Conservation (phyloP, 2,888 invertebrate genomes). For the Cataglyphis cursor region DNA sequence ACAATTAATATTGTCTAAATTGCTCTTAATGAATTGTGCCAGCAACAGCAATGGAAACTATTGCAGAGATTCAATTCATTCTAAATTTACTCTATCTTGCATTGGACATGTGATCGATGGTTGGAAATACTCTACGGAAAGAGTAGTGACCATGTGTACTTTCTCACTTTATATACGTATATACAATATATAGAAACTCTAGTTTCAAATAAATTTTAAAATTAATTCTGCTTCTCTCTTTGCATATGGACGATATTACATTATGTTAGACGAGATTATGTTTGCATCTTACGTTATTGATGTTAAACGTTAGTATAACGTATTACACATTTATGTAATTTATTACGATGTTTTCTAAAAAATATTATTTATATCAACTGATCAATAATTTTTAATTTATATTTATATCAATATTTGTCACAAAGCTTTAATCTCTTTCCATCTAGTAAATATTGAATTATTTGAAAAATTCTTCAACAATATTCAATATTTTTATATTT, state of each 20-base stretch:
- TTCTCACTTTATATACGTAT: neutral
- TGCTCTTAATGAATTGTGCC: constrained; percentile 64
- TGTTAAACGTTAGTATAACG: neutral
- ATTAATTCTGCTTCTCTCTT: constrained; percentile 13
- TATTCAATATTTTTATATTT: constrained; percentile 3
- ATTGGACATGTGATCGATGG: constrained; percentile 67
- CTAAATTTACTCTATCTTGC: constrained; percentile 66
- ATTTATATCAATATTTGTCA: neutral
- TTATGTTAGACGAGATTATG: neutral
- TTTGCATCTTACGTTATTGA: neutral
- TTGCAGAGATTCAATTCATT: constrained; percentile 60
- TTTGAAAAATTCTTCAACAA: constrained; percentile 19
- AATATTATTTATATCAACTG: neutral
- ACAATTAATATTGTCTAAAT: constrained; percentile 56
- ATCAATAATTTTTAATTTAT: neutral
- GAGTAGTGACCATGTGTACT: constrained; percentile 46
- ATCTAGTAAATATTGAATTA: constrained; percentile 3
- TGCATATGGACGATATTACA: neutral
- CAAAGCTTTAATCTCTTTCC: constrained; percentile 24
- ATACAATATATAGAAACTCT: neutral
- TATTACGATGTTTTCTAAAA: neutral
- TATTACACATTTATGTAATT: neutral
- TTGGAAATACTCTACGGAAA: constrained; percentile 57
- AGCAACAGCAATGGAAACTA: constrained; percentile 54
- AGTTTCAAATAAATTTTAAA: constrained; percentile 2